These are phyloP conservation scores for Pinctada fucata DNA, from an alignment of 2,888 invertebrate genomes.

Conservation along the genomic window DNA sequence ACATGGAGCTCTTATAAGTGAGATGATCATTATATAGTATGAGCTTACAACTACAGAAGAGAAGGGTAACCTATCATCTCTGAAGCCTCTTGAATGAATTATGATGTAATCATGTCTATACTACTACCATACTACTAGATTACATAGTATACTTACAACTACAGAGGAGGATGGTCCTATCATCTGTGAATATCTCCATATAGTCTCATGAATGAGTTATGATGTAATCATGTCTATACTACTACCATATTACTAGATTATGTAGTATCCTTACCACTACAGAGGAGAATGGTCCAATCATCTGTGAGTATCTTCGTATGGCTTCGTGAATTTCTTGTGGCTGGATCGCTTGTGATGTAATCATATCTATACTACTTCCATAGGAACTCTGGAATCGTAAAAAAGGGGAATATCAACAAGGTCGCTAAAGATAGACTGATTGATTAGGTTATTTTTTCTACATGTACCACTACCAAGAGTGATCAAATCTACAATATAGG, in stretches of 20 bases:
- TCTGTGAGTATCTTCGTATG: constrained; percentile 83
- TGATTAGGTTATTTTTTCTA: no score
- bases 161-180: constrained; percentile 66
- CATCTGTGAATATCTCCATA: constrained; percentile 83
- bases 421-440: no score
- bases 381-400: constrained; percentile 55
- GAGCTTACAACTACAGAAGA: background rate
- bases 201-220: constrained; percentile 80
- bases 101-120: no score
- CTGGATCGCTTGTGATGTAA: constrained; percentile 80
- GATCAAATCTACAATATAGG: no score
- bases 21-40: no score
- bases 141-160: constrained; percentile 55
- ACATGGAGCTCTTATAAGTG: no score
- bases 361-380: constrained; percentile 50
- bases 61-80: background rate
- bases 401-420: constrained; percentile 15
- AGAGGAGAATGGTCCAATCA: constrained; percentile 71
- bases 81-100: no score
- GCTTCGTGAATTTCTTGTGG: constrained; percentile 91
- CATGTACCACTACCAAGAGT: no score
- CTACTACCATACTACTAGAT: no score
- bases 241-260: constrained; percentile 27
- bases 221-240: constrained; percentile 47
- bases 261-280: constrained; percentile 60